Evolutionary conservation across 2,797 vertebrate genomes (phyloP).

Genomic region (Enteromius trimaculatus): DNA sequence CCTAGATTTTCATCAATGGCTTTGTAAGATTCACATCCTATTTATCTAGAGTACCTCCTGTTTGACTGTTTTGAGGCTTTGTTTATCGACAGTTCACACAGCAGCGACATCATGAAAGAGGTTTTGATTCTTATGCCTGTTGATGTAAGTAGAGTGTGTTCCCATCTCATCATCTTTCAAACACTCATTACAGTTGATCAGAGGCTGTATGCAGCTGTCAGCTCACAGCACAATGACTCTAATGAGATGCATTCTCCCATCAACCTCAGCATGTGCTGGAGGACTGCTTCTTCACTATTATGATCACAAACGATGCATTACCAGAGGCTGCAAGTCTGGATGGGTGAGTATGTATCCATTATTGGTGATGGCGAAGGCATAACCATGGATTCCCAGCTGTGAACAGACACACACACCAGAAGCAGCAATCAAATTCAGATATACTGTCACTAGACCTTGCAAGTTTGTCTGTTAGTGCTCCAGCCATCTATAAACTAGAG

Average conservation of each 20-base stretch:
- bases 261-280: slow-evolving; percentile 21
- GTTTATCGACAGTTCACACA: neutral
- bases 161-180: slow-evolving; percentile 41
- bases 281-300: neutral
- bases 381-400: slow-evolving; percentile 97
- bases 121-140: slow-evolving; percentile 62
- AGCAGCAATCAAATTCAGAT: slow-evolving; percentile 31
- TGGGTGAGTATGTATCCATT: slow-evolving; percentile 98
- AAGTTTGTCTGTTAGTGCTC: neutral
- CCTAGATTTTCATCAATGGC: neutral
- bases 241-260: slow-evolving; percentile 29
- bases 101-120: neutral
- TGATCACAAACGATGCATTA: slow-evolving; percentile 70
- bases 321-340: slow-evolving; percentile 94
- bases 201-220: neutral
- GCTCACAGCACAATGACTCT: slow-evolving; percentile 23
- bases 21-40: neutral
- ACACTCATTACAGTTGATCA: slow-evolving; percentile 26
- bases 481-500: neutral
- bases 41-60: neutral
- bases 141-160: slow-evolving; percentile 54
- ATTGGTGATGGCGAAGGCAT: slow-evolving; percentile 99
- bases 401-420: slow-evolving; percentile 43
- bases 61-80: neutral
- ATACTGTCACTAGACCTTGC: slow-evolving; percentile 34